Evolutionary conservation across 2,797 vertebrate species (phyloP).

Genomic region (Ciconia nigra): DNA sequence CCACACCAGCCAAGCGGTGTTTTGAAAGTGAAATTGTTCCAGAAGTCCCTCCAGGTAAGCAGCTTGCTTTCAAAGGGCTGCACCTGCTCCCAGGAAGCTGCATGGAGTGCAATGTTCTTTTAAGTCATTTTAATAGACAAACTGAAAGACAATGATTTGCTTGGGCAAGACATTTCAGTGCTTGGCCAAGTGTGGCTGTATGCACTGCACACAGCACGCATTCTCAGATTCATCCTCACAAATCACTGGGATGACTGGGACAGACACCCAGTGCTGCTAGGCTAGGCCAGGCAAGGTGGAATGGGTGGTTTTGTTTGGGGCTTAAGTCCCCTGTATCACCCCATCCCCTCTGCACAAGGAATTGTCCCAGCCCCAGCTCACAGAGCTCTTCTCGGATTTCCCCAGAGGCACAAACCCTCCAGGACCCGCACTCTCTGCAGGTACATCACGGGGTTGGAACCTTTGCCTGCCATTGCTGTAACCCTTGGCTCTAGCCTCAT

Average conservation of each 20-base stretch:
- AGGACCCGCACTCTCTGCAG: not conserved
- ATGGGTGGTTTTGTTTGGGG: not conserved
- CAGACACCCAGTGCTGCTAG: not conserved
- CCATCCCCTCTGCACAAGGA: not conserved
- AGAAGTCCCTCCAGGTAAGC: not conserved
- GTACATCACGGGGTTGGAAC: rapidly evolving
- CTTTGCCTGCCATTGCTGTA: not conserved
- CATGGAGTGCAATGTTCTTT: not conserved
- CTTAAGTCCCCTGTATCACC: not conserved
- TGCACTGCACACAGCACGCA: rapidly evolving
- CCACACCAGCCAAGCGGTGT: not conserved
- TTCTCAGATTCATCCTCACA: not conserved
- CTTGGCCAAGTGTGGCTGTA: not conserved
- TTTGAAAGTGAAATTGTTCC: not conserved
- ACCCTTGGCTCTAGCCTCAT: not conserved
- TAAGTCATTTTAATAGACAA: not conserved
- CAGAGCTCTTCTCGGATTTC: not conserved
- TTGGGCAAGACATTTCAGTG: not conserved
- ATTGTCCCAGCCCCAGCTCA: rapidly evolving
- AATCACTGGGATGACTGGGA: not conserved
- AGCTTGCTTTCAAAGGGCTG: not conserved
- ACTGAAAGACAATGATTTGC: not conserved
- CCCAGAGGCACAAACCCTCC: not conserved
- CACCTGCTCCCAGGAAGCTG: not conserved
- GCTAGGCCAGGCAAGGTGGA: not conserved